Evolutionary conservation across 2,113 vertebrate genomes (phyloP), one percentile per base, ranked within the genome.

Genomic region (Oreochromis spilurus): DNA sequence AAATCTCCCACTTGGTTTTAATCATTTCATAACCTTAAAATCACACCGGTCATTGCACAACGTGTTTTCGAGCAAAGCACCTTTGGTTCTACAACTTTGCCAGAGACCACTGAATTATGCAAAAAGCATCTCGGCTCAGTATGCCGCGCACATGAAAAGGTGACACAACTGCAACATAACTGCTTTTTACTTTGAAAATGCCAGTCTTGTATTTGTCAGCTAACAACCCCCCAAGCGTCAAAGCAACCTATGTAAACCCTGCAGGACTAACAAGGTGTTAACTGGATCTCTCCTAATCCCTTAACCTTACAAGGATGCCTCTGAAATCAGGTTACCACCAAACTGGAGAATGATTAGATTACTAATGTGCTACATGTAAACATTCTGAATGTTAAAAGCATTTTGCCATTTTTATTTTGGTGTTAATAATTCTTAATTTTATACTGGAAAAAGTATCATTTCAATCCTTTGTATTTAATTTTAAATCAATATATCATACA

Each of bases 121-220:
- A 82, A 62, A 91, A 87, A 54, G 4, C 80, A 52, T 65, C 65
- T 62, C 24, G 54, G 84, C 31, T 91, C 53, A 83, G 43, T 78
- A 83, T 81, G 58, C 84, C 9, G 40, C 26, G 26, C 80, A 79
- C 70, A 85, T 54, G 52, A 65, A 55, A 88, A 88, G 62, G 85
- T 85, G 85, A 92, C 83, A 78, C 57, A 88, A 78, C 62, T 55
- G 72, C 82, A 85, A 89, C 77, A 82, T 79, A 83, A 77, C n/a
- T 78, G 81, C 62, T 80, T 92, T 91, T 87, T 82, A 80, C 58
- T 89, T 88, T 88, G 54, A 89, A 67, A 89, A 91, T 91, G 81
- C 81, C 70, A 82, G 57, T 83, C 60, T 86, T 82, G 84, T 83
- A 77, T 84, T 86, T 87, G 87, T 87, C 84, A 92, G 86, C 80